These are phyloP conservation scores for Microcebus lehilahytsara DNA, from an alignment of 2,113 vertebrate species.

Conservation along the genomic window DNA sequence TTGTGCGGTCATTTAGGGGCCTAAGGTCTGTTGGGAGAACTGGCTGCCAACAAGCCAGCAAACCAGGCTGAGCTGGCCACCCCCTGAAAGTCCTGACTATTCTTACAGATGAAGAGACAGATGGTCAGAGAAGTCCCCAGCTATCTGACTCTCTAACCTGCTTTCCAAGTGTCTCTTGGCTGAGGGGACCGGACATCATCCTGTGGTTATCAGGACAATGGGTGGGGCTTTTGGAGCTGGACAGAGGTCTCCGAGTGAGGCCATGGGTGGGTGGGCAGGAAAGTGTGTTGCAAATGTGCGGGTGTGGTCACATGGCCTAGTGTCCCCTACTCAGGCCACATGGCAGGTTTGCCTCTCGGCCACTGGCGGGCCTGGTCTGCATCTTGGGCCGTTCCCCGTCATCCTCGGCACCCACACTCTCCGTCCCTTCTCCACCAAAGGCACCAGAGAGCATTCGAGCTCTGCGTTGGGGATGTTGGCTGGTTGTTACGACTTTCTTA, in stretches of 20 bases:
- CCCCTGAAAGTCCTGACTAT: fast-evolving
- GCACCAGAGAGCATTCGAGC: fast-evolving
- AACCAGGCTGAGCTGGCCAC: too few species aligned
- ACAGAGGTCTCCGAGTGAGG: fast-evolving
- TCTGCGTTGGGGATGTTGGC: fast-evolving
- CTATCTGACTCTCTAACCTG: fast-evolving
- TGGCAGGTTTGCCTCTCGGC: neutral
- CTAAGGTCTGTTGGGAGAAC: neutral
- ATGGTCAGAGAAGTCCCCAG: neutral
- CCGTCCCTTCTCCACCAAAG: neutral
- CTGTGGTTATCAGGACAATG: fast-evolving
- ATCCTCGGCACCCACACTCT: fast-evolving
- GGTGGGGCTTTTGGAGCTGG: neutral
- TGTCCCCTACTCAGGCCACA: too few species aligned
- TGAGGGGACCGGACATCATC: fast-evolving
- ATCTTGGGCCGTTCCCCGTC: fast-evolving
- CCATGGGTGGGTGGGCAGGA: neutral
- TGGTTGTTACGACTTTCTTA: neutral
- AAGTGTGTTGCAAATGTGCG: fast-evolving
- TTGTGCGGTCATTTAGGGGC: fast-evolving
- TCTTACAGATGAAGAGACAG: neutral
- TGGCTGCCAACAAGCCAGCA: fast-evolving
- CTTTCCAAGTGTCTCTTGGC: fast-evolving
- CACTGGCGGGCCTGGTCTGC: fast-evolving
- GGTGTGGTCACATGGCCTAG: fast-evolving